A percentile compares a stretch with the other conserved stretches of the same genome.
These are phyloP conservation scores for Abscondita cerata DNA, from an alignment of 2,888 invertebrate species.

Conservation along the genomic window DNA sequence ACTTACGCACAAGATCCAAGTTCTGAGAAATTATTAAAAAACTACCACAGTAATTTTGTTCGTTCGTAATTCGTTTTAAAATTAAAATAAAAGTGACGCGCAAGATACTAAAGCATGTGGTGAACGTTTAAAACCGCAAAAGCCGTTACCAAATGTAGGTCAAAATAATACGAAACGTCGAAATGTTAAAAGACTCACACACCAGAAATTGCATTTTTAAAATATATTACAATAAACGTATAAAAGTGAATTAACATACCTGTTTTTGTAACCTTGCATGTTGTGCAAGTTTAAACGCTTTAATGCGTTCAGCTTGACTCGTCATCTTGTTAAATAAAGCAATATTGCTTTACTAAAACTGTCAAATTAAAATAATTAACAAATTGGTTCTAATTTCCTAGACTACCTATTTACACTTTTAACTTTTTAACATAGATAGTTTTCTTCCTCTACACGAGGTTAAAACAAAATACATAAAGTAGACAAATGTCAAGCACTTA, in stretches of 20 bases:
- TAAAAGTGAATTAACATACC: conserved; percentile 40
- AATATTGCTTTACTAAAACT: conserved; percentile 17
- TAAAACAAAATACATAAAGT: not conserved
- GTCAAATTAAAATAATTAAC: conserved; percentile 32
- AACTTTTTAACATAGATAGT: not conserved
- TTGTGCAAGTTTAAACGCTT: conserved; percentile 44
- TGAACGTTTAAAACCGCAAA: too few species aligned
- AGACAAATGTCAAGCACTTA: not conserved
- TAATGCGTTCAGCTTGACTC: conserved; percentile 38
- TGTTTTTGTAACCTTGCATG: conserved; percentile 48
- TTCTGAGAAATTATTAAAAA: too few species aligned
- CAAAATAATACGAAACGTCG: too few species aligned
- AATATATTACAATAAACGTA: not conserved
- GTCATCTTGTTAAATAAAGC: conserved; percentile 28
- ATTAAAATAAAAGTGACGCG: too few species aligned
- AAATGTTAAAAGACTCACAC: too few species aligned
- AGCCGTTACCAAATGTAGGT: too few species aligned
- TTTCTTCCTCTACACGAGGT: not conserved
- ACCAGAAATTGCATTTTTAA: too few species aligned
- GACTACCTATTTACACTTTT: conserved; percentile 22
- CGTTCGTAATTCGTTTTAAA: too few species aligned
- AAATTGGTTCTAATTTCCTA: conserved; percentile 25
- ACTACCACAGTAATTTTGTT: too few species aligned
- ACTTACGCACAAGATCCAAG: too few species aligned
- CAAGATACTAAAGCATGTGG: too few species aligned